Percentiles rank a stretch among this genome's conserved stretches.
Conservation (phyloP, 2,113 vertebrate genomes). For the Pardalotus punctatus region DNA sequence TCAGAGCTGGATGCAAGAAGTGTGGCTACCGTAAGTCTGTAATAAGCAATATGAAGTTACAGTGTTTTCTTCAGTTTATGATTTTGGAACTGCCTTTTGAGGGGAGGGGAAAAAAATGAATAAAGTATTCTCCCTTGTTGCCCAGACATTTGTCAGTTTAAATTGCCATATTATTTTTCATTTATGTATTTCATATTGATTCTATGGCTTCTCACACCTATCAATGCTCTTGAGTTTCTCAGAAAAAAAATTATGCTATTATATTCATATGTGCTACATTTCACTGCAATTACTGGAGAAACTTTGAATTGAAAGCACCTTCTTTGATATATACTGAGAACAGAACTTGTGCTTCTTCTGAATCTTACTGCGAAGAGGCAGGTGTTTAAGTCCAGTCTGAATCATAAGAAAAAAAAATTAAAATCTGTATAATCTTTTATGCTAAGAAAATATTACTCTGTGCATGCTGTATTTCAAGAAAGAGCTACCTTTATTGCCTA, state of each 20-base stretch:
- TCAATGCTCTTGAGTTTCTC: background rate
- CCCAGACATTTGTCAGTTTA: background rate
- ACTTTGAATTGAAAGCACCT: background rate
- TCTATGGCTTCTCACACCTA: background rate
- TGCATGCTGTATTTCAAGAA: background rate
- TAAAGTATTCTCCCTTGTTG: background rate
- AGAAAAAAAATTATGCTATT: background rate
- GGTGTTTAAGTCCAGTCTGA: background rate
- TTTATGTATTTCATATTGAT: background rate
- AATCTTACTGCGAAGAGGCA: background rate
- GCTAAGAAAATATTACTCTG: background rate
- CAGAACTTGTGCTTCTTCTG: background rate
- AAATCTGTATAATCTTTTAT: background rate
- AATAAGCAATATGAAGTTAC: background rate
- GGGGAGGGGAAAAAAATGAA: background rate
- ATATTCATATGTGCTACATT: background rate
- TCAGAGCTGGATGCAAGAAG: conserved; percentile 97
- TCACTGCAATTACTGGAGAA: background rate
- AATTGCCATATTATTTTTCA: background rate
- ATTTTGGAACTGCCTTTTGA: background rate
- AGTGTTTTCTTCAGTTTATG: background rate
- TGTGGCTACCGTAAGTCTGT: conserved; percentile 96
- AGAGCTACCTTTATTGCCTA: background rate
- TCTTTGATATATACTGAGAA: background rate
- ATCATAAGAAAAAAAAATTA: background rate